phyloP scores from a whole-genome alignment of 2,888 invertebrate genomes.

The Marasmarcha lunaedactyla region DNA sequence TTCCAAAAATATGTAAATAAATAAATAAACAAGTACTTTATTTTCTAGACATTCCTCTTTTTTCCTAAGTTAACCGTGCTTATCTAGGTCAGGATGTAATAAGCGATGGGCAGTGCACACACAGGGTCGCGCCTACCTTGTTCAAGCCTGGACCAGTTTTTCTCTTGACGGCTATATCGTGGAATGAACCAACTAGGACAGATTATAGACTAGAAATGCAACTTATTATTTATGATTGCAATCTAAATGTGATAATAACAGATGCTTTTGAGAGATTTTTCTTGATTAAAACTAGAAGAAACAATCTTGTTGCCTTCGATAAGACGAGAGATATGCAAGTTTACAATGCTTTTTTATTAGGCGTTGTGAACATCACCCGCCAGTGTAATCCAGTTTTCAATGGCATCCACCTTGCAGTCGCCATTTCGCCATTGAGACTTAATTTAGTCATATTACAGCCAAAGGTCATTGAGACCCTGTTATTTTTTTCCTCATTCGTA shows the following conservation, averaged over 20 bases:
- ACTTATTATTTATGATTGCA: conserved; percentile 12
- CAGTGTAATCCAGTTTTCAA: no score
- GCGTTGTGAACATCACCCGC: no score
- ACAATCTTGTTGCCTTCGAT: no score
- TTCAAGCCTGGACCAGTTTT: conserved; percentile 56
- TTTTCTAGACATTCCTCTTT: no score
- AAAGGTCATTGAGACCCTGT: conserved; percentile 21
- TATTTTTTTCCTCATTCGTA: conserved; percentile 38
- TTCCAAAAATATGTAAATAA: no score
- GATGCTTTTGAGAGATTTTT: no score
- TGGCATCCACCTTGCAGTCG: no score
- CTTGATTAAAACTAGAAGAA: no score
- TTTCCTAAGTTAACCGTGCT: not conserved
- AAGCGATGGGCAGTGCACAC: not conserved
- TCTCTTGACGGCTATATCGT: conserved; percentile 17
- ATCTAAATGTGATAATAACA: not conserved
- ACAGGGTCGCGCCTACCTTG: conserved; percentile 41
- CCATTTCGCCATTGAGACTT: no score
- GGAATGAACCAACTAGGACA: not conserved
- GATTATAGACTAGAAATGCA: conserved; percentile 5
- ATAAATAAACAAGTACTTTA: no score
- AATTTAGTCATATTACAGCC: not conserved
- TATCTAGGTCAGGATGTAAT: not conserved
- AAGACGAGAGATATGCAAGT: no score
- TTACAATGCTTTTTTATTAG: no score